These are phyloP conservation scores for Pachyrhynchus sulphureomaculatus DNA, from an alignment of 1,140 invertebrate species.

Conservation along the genomic window DNA sequence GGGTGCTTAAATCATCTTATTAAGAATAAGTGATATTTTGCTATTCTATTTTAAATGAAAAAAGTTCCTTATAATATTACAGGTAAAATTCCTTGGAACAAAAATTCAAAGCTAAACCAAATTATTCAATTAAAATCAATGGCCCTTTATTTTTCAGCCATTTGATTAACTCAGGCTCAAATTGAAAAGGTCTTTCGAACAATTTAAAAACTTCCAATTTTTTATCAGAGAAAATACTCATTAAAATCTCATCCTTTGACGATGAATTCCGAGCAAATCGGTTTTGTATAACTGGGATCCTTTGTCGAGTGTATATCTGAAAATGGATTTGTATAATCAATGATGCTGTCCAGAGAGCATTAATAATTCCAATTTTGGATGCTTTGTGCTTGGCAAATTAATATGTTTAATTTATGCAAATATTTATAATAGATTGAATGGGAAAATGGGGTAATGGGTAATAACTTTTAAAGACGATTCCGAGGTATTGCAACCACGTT, in stretches of 20 bases:
- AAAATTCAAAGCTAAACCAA: conserved; percentile 8
- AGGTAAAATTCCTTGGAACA: not conserved
- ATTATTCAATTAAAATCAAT: conserved; percentile 28
- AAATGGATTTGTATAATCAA: conserved; percentile 1
- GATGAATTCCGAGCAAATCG: conserved; percentile 18
- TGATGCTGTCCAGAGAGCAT: not conserved
- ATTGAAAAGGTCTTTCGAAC: conserved; percentile 4
- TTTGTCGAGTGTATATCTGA: not conserved
- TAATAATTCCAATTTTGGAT: conserved; percentile 1
- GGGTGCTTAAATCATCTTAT: no score
- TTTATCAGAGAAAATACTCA: conserved; percentile 21
- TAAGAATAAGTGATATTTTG: no score
- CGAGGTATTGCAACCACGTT: no score
- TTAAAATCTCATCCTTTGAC: conserved; percentile 20
- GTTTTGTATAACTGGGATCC: conserved; percentile 6
- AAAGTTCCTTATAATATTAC: no score
- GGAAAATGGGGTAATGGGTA: no score
- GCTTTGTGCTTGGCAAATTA: conserved; percentile 2
- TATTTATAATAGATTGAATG: not conserved
- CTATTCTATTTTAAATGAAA: no score
- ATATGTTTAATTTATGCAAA: not conserved
- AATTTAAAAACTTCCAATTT: not conserved
- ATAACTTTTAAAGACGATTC: no score
- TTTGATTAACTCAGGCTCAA: not conserved
- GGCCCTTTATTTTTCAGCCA: conserved; percentile 13